phyloP scores from a whole-genome alignment of 2,113 vertebrate species.

The Nematolebias whitei region DNA sequence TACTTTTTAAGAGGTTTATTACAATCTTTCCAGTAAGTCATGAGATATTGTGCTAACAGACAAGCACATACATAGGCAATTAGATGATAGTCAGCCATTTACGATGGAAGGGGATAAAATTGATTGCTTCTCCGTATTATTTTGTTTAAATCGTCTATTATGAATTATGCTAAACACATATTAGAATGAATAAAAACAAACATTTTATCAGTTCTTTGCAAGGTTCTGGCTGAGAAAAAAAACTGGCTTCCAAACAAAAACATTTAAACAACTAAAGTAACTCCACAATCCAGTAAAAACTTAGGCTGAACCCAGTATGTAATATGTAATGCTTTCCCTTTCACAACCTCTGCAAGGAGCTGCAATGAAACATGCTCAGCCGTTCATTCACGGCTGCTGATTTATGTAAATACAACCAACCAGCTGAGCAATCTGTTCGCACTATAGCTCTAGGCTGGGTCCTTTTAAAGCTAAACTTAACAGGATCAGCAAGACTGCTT shows the following conservation, averaged over 20 bases:
- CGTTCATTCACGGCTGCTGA: slow-evolving; percentile 45
- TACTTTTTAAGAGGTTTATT: too few species aligned
- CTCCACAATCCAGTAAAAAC: slow-evolving; percentile 24
- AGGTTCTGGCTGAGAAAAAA: background rate
- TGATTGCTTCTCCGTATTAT: too few species aligned
- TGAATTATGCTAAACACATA: too few species aligned
- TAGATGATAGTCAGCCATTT: too few species aligned
- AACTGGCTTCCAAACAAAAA: too few species aligned
- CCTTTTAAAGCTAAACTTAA: slow-evolving; percentile 23
- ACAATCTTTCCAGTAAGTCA: too few species aligned
- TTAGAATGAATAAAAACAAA: background rate
- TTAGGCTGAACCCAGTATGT: background rate
- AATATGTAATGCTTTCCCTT: background rate
- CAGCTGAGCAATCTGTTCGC: slow-evolving; percentile 58
- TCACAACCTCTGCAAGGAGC: background rate
- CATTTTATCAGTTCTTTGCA: slow-evolving; percentile 6
- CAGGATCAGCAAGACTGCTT: slow-evolving; percentile 14
- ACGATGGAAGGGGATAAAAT: too few species aligned
- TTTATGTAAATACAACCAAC: slow-evolving; percentile 60
- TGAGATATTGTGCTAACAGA: too few species aligned
- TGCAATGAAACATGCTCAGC: slow-evolving; percentile 29
- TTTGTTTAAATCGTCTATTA: too few species aligned
- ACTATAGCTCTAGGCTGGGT: slow-evolving; percentile 39
- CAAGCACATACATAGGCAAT: too few species aligned
- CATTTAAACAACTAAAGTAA: background rate